Percentiles rank a stretch among this genome's conserved stretches.
These are phyloP conservation scores for Xyrichtys novacula DNA, from an alignment of 2,797 vertebrate species.

Conservation along the genomic window DNA sequence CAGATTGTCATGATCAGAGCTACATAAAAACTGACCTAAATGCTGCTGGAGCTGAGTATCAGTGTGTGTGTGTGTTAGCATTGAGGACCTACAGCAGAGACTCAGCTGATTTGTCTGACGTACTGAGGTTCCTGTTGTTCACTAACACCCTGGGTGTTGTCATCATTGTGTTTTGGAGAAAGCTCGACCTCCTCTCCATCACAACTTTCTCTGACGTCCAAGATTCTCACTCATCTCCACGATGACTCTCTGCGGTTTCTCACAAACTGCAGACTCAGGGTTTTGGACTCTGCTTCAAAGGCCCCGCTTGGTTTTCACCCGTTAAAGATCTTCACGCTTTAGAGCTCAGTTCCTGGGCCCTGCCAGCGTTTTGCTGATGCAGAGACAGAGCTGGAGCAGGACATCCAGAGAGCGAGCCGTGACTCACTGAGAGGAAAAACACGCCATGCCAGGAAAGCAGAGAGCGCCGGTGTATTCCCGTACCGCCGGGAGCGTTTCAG, in stretches of 20 bases:
- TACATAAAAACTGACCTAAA: too few species aligned
- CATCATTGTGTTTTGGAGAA: slow-evolving; percentile 15
- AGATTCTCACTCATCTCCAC: too few species aligned
- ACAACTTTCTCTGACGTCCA: slow-evolving; percentile 39
- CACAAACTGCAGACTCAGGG: slow-evolving; percentile 48
- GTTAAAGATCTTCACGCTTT: slow-evolving; percentile 41
- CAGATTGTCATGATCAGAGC: too few species aligned
- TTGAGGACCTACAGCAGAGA: too few species aligned
- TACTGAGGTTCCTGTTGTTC: too few species aligned
- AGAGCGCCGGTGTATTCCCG: slow-evolving; percentile 51
- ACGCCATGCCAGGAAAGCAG: slow-evolving; percentile 59
- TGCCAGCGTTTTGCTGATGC: too few species aligned
- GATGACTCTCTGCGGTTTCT: slow-evolving; percentile 50
- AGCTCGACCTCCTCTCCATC: neutral
- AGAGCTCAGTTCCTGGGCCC: slow-evolving; percentile 31
- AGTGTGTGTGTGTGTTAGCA: too few species aligned
- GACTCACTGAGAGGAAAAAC: slow-evolving; percentile 68
- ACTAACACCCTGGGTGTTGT: too few species aligned
- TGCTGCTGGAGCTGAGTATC: too few species aligned
- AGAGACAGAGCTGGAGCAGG: slow-evolving; percentile 35
- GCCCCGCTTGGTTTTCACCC: slow-evolving; percentile 36
- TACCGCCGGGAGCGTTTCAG: slow-evolving; percentile 50
- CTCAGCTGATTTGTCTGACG: too few species aligned
- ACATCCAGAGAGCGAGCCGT: slow-evolving; percentile 39
- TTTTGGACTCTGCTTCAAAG: slow-evolving; percentile 40